Percentiles rank a stretch among this genome's conserved stretches.
Conservation (phyloP, 2,113 vertebrate genomes). For the Arenaria interpres region DNA sequence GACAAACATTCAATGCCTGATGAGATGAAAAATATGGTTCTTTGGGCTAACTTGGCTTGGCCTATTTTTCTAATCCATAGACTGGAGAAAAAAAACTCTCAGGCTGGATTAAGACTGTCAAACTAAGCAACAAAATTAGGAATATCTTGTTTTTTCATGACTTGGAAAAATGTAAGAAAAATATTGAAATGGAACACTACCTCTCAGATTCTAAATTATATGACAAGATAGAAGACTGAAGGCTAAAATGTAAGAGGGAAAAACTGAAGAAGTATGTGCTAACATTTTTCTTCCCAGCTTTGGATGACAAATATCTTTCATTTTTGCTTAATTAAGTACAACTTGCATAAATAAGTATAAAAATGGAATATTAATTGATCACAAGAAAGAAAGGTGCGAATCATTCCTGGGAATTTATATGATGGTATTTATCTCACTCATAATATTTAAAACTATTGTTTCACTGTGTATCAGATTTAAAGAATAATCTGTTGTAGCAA, state of each 20-base stretch:
- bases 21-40: not conserved
- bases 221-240: not conserved
- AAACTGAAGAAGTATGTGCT: not conserved
- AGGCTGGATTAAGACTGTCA: not conserved
- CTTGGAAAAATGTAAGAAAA: not conserved
- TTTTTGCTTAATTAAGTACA: not conserved
- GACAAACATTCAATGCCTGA: not conserved
- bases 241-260: not conserved
- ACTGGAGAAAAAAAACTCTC: not conserved
- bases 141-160: not conserved
- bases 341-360: not conserved
- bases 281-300: not conserved
- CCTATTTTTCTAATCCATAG: not conserved
- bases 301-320: not conserved
- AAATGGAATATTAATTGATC: not conserved
- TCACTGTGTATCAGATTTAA: not conserved
- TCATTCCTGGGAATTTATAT: not conserved
- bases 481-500: not conserved
- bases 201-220: not conserved
- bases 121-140: not conserved
- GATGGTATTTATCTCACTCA: not conserved
- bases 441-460: not conserved
- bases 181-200: not conserved
- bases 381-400: not conserved
- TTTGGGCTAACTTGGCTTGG: not conserved